Percentiles rank a stretch among this genome's conserved stretches.
These are phyloP conservation scores for Dipodomys spectabilis DNA, from an alignment of 2,113 vertebrate species.

Conservation along the genomic window DNA sequence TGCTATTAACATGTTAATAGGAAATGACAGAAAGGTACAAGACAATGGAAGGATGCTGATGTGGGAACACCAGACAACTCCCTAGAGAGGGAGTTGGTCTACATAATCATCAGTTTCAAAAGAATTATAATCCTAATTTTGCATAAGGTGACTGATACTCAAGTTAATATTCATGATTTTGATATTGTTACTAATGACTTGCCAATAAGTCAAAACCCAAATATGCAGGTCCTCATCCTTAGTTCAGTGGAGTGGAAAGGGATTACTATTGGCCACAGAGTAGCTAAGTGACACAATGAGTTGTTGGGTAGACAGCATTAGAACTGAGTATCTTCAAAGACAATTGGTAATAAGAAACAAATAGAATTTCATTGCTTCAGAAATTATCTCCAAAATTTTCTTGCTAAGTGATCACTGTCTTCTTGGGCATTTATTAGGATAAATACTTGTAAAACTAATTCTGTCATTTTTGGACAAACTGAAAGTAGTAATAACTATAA, in stretches of 20 bases:
- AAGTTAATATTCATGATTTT: neutral
- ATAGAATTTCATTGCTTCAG: neutral
- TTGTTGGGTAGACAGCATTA: neutral
- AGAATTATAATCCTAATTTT: conserved; percentile 5
- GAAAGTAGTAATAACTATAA: conserved; percentile 13
- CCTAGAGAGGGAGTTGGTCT: neutral
- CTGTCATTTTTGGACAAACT: neutral
- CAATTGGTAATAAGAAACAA: neutral
- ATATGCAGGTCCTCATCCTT: neutral
- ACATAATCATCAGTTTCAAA: neutral
- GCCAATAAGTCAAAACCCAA: neutral
- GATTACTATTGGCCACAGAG: neutral
- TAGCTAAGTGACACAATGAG: neutral
- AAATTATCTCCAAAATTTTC: neutral
- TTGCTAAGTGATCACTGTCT: conserved; percentile 1
- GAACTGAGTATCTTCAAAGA: neutral
- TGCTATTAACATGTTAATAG: neutral
- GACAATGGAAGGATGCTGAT: neutral
- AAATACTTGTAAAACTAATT: neutral
- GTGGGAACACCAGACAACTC: neutral
- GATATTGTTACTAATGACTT: neutral
- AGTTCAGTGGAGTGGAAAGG: neutral
- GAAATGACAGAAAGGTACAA: conserved; percentile 15
- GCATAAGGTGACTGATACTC: neutral
- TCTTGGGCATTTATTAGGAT: neutral